Conservation (phyloP, 1,140 invertebrate genomes). For the Temnothorax longispinosus region DNA sequence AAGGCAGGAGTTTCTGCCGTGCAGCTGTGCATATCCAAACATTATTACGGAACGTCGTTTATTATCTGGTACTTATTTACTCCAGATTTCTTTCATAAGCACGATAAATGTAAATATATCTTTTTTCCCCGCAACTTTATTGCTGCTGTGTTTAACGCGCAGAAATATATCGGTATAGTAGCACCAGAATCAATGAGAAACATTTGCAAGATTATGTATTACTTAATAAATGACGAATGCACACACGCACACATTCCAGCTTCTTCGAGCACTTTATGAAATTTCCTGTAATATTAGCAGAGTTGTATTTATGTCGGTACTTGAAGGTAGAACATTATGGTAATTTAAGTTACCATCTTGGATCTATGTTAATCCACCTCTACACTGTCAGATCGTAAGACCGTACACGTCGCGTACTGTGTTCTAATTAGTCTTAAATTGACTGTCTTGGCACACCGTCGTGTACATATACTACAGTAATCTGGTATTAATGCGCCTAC, state of each 20-base stretch:
- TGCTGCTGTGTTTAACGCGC: neutral
- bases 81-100: slow-evolving; percentile 2
- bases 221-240: neutral
- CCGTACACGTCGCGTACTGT: neutral
- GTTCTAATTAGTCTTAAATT: slow-evolving; percentile 60
- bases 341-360: slow-evolving; percentile 49
- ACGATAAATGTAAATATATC: neutral
- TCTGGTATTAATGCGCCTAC: slow-evolving; percentile 29
- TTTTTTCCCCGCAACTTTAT: neutral
- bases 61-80: slow-evolving; percentile 27
- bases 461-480: slow-evolving; percentile 23
- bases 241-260: neutral
- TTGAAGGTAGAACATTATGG: neutral
- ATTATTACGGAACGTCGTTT: slow-evolving; percentile 29
- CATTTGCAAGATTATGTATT: neutral
- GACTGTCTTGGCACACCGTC: neutral
- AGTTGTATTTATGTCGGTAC: neutral
- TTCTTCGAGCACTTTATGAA: neutral
- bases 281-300: neutral
- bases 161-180: neutral
- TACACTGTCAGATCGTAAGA: neutral
- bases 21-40: slow-evolving; percentile 4
- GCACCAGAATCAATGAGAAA: neutral
- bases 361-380: slow-evolving; percentile 21
- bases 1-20: neutral